Evolutionary conservation across 2,113 vertebrate species (phyloP), one percentile per base, ranked within the genome.

Genomic region (Ceratotherium simum): DNA sequence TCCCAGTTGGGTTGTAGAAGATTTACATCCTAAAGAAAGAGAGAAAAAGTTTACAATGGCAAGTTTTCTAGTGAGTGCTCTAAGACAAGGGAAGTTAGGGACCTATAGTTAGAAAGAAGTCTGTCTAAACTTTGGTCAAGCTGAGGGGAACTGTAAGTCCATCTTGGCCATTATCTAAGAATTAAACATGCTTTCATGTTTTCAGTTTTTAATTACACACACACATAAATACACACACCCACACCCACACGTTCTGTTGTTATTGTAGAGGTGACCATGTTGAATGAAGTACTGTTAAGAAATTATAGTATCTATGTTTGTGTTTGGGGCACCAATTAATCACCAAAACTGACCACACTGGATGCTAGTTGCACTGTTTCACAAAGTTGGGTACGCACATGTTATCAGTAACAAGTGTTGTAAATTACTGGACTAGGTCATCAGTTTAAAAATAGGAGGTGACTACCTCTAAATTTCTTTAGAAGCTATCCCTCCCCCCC

Each of bases 361-460:
- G 14, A 90, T 72, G 12, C 2, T 48, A 65, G 7, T 8, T 20
- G 2, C 0, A 42, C 2, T 70, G 33, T 56, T 48, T 92, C 17
- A 67, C 21, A 29, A 69, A 56, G 10, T 46, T 87, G 12, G 9
- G 4, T 60, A 56, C 17, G 51, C 4, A 76, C 14, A 65, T 21
- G 8, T 25, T 84, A 72, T 25, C 39, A 3, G 9, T 75, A 65
- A 73, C 12, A 62, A 29, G 4, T 64, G 2, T 51, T 64, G 13
- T 21, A 86, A 82, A 86, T 27, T 33, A 90, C 10, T 13, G 6
- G 23, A 69, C 11, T 5, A 54, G 25, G 11, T 90, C 36, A 96
- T 82, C 51, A 87, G 60, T 76, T 94, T 94, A 23, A 90, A 91
- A 82, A 23, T 67, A 70, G 58, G 8, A 64, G 27, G 5, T 39